Conservation (phyloP, 2,797 vertebrate genomes). For the Lepus townsendii region DNA sequence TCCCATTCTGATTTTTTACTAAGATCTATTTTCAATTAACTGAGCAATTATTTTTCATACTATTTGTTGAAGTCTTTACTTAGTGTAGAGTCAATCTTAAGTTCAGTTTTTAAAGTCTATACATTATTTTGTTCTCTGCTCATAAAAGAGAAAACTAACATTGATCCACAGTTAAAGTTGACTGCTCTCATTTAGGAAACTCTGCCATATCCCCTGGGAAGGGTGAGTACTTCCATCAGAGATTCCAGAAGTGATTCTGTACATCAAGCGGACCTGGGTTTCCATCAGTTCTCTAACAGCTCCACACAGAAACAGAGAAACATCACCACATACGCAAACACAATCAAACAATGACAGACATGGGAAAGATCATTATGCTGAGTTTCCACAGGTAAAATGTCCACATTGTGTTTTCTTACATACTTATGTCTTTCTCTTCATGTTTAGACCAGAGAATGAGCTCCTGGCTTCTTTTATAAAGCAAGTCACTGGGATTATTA, state of each 20-base stretch:
- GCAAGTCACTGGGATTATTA: not conserved
- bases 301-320: not conserved
- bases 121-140: not conserved
- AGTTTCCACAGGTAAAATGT: not conserved
- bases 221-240: not conserved
- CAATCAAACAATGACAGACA: not conserved
- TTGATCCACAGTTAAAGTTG: constrained; percentile 9
- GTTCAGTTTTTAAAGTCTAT: not conserved
- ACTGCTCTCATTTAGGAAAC: not conserved
- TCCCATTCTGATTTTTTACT: too few relatives aligned
- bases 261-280: not conserved
- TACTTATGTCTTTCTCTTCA: rapidly evolving
- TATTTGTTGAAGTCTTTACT: too few relatives aligned
- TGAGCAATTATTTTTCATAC: too few relatives aligned
- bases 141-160: not conserved
- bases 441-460: not conserved
- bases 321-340: not conserved
- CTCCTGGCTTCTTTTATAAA: not conserved
- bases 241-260: not conserved
- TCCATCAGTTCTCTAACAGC: not conserved
- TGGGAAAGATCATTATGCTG: not conserved
- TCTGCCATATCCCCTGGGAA: rapidly evolving
- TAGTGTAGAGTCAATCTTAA: too few relatives aligned
- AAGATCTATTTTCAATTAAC: too few relatives aligned
- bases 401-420: rapidly evolving